Evolutionary conservation across 2,797 vertebrate genomes (phyloP).

Genomic region (Pelobates cultripes): DNA sequence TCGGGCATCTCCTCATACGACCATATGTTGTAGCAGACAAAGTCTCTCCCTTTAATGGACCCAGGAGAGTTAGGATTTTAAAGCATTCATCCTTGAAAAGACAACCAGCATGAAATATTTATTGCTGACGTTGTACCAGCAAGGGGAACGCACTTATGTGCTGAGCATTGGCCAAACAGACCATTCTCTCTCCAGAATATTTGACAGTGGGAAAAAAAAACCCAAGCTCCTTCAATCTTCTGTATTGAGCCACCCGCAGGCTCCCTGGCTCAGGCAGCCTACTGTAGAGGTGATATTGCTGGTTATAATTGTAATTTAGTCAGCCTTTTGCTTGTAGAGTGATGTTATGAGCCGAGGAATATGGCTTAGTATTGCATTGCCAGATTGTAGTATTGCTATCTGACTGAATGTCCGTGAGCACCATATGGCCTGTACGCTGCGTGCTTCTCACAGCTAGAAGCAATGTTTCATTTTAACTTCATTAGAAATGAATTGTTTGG

Average conservation of each 20-base stretch:
- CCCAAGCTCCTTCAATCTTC: not conserved
- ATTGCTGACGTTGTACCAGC: not conserved
- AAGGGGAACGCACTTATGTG: not conserved
- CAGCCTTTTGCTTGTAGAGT: conserved; percentile 7
- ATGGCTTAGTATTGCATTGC: not conserved
- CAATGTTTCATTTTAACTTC: not conserved
- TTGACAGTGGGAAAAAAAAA: not conserved
- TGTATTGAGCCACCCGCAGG: not conserved
- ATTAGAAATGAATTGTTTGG: not conserved
- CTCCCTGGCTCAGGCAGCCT: not conserved
- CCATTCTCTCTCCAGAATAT: not conserved
- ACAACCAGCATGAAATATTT: conserved; percentile 27
- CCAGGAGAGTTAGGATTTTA: conserved; percentile 18
- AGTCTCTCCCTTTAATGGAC: conserved; percentile 30
- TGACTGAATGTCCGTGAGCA: conserved; percentile 4
- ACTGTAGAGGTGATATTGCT: not conserved
- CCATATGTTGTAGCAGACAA: conserved; percentile 20
- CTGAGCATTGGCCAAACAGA: not conserved
- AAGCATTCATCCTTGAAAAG: conserved; percentile 30
- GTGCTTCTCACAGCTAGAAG: not conserved
- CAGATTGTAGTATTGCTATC: conserved; percentile 26
- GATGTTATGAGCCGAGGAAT: not conserved
- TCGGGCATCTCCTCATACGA: not conserved
- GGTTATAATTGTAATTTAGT: not conserved
- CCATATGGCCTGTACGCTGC: conserved; percentile 1